These are phyloP conservation scores for Mixornis gularis DNA, from an alignment of 2,113 vertebrate species.

Conservation along the genomic window DNA sequence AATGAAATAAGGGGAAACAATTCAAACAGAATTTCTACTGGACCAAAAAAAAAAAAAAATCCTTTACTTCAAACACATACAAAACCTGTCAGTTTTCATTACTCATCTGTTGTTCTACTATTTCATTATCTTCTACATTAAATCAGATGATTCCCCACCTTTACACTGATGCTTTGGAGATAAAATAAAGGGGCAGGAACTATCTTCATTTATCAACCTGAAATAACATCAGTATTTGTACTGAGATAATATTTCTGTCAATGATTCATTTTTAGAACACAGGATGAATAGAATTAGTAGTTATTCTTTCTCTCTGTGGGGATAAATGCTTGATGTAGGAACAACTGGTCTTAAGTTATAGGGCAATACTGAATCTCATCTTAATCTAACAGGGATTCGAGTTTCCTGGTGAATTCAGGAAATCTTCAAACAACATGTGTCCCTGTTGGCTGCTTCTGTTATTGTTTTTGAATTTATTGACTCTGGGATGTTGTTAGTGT, in stretches of 20 bases:
- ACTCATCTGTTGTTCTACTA: neutral
- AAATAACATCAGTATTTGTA: slow-evolving; percentile 40
- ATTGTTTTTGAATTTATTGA: neutral
- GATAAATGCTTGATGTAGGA: neutral
- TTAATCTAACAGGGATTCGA: neutral
- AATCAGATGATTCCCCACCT: neutral
- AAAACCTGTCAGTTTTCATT: slow-evolving; percentile 5
- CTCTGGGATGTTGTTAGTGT: neutral
- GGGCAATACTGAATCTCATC: neutral
- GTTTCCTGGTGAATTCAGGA: neutral
- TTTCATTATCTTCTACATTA: slow-evolving; percentile 25
- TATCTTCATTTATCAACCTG: neutral
- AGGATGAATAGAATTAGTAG: neutral
- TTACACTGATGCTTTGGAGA: neutral
- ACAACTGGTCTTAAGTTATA: neutral
- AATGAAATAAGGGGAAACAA: slow-evolving; percentile 39
- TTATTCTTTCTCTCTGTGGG: neutral
- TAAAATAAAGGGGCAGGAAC: neutral
- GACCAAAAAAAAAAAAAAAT: neutral
- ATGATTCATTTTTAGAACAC: neutral
- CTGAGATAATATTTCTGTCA: neutral
- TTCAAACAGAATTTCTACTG: slow-evolving; percentile 38
- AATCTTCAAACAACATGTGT: neutral
- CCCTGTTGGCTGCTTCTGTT: neutral
- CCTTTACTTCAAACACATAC: neutral